Conservation (phyloP, 2,113 vertebrate species). For the pig (Sus scrofa) region DNA sequence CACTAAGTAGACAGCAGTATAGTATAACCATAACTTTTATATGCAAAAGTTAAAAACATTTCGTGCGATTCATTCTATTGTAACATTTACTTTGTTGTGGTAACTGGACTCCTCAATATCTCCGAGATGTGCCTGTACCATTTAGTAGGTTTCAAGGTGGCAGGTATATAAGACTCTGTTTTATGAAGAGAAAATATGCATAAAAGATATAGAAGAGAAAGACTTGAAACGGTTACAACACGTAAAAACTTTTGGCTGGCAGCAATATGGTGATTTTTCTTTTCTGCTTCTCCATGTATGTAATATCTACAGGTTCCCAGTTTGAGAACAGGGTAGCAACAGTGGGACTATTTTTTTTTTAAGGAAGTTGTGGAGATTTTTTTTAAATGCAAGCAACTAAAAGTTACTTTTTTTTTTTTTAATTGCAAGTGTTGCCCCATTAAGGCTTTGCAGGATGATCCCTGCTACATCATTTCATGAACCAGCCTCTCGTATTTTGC, state of each 20-base stretch:
- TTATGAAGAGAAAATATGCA: not conserved
- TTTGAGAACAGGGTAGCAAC: not conserved
- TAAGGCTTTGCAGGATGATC: rapidly evolving
- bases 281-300: not conserved
- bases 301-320: not conserved
- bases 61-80: not conserved
- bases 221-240: too few relatives aligned
- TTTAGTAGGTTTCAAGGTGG: not conserved
- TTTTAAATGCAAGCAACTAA: not conserved
- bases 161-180: not conserved
- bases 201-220: not conserved
- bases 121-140: not conserved
- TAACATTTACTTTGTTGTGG: not conserved
- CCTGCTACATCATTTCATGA: rapidly evolving
- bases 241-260: not conserved
- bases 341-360: not conserved
- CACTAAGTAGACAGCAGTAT: not conserved
- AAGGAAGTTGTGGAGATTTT: not conserved
- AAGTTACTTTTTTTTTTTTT: not conserved
- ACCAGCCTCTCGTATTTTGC: not conserved
- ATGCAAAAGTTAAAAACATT: too few relatives aligned
- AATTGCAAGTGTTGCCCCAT: rapidly evolving
- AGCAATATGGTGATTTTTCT: not conserved
- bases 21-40: not conserved
- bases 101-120: not conserved